Base-by-base conservation (phyloP, 1,140 invertebrate species). In the Leguminivora glycinivorella region DNA sequence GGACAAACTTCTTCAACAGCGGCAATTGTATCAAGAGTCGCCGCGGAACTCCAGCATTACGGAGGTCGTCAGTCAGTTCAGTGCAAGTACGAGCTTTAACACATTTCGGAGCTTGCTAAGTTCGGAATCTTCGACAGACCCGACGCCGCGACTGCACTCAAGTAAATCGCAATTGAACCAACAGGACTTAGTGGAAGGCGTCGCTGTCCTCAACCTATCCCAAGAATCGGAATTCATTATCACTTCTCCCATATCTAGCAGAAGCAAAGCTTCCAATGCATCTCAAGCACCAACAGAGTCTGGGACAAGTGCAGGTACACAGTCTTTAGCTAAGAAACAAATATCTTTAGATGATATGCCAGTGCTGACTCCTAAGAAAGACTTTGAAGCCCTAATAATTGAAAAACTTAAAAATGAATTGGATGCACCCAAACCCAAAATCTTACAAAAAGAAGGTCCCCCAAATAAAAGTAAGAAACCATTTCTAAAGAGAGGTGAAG, bases 271-370 rank as follows among this genome's bases (percentile, higher is more conserved):
- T 67, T 79, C 75, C 34, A 52, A 63, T 19, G 14, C 40, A 5
- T 71, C 71, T n/a, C 29, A 58, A 17, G n/a, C 5, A n/a, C 2
- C 10, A 72, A 69, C 56, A 24, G 52, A 43, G 5, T 19, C 17
- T 56, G 71, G 38, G 29, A 14, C 67, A 29, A 67, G 68, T 38
- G 56, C 52, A 14, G 47, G 67, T 4, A 24, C 0, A 10, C 71
- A 75, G 52, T 52, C 73, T 43, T n/a, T 52, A 24, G 3, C 34
- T 22, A 81, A 79, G 68, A 89, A 84, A 73, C 80, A 84, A 66
- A 90, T 89, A 69, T 80, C 78, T 12, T 75, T 91, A n/a, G 89
- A 91, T 70, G 89, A 91, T 31, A 89, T 91, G 82, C 88, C 88
- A 7, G 86, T 91, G 69, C 47, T 90, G 9, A 82, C 88, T n/a